phyloP scores from a whole-genome alignment of 2,113 vertebrate genomes.

The Semnornis frantzii region DNA sequence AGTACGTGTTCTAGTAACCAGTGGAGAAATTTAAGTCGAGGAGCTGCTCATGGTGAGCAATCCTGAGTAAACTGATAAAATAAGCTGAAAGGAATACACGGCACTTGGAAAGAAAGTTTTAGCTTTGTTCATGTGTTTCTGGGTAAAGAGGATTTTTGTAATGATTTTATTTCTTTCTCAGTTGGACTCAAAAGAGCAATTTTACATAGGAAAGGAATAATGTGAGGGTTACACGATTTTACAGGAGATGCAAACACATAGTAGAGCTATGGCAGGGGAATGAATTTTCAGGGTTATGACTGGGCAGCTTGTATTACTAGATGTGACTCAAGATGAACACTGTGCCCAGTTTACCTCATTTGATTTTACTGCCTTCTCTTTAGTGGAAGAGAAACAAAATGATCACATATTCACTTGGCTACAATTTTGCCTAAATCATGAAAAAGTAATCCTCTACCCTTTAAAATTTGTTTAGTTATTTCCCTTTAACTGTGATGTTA shows the following conservation, averaged over 20 bases:
- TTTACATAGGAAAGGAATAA: not conserved
- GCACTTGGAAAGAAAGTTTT: not conserved
- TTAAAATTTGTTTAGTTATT: not conserved
- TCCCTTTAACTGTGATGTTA: not conserved
- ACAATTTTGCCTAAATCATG: not conserved
- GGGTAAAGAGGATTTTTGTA: conserved; percentile 1
- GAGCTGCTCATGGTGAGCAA: not conserved
- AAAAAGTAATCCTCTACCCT: not conserved
- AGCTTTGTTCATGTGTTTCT: conserved; percentile 13
- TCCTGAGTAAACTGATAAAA: not conserved
- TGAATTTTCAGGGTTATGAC: not conserved
- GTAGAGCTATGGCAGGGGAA: not conserved
- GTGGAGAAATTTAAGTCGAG: not conserved
- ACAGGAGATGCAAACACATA: not conserved
- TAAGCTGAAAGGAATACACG: not conserved
- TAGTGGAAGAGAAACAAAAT: not conserved
- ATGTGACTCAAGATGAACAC: not conserved
- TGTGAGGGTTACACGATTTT: not conserved
- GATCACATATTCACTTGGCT: not conserved
- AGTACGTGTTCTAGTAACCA: not conserved
- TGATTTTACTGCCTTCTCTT: not conserved
- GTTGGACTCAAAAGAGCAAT: not conserved
- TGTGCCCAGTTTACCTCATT: not conserved
- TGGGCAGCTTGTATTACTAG: not conserved
- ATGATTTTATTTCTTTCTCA: not conserved